A percentile compares a stretch with the other conserved stretches of the same genome.
These are phyloP conservation scores for Ennomos fuscantarius DNA, from an alignment of 2,888 invertebrate species.

Conservation along the genomic window DNA sequence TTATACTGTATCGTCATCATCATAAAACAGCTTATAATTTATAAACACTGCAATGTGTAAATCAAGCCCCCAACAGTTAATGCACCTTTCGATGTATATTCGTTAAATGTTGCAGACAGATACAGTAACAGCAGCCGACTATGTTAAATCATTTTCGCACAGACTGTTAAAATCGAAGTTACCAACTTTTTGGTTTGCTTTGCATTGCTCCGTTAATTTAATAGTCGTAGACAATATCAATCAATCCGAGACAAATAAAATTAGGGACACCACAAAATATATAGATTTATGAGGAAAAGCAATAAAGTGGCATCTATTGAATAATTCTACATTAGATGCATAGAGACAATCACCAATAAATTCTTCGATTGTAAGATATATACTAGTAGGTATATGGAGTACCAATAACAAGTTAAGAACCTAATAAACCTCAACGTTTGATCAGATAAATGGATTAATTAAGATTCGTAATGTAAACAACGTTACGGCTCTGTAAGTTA, in stretches of 20 bases:
- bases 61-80: not conserved
- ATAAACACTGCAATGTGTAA: not conserved
- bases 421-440: not conserved
- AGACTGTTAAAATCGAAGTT: slow-evolving; percentile 32
- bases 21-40: not conserved
- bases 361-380: no score
- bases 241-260: no score
- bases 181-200: slow-evolving; percentile 36
- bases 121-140: slow-evolving; percentile 27
- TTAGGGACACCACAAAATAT: no score
- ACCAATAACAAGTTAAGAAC: not conserved
- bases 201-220: slow-evolving; percentile 33
- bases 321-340: no score
- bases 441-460: slow-evolving; percentile 14
- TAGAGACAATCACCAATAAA: no score
- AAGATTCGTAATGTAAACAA: slow-evolving; percentile 18
- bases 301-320: no score
- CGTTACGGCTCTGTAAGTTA: slow-evolving; percentile 12
- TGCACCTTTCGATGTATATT: no score
- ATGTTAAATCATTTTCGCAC: slow-evolving; percentile 38
- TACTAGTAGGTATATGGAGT: no score
- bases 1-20: not conserved
- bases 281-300: no score
- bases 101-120: slow-evolving; percentile 11
- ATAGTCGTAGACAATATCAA: slow-evolving; percentile 19